A percentile compares a stretch with the other conserved stretches of the same genome.
phyloP scores from a whole-genome alignment of 2,113 vertebrate species.

The Neodon shergylaensis region DNA sequence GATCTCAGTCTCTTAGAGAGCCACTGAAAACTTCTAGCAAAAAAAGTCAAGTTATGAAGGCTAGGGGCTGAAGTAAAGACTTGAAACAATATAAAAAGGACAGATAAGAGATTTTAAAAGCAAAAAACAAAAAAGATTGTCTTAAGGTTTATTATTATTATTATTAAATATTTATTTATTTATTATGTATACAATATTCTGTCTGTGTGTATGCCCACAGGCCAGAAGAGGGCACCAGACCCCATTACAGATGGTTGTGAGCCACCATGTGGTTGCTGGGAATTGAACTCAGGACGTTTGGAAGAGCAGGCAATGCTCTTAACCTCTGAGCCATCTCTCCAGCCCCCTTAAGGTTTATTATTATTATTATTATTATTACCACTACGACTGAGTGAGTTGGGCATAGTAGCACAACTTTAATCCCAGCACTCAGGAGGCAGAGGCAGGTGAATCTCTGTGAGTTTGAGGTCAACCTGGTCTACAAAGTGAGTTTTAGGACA shows the following conservation, averaged over 20 bases:
- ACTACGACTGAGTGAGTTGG: not conserved
- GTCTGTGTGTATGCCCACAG: no score
- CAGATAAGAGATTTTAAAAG: not conserved
- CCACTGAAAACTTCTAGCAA: constrained; percentile 28
- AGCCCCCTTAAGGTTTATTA: no score
- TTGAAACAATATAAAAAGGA: constrained; percentile 41
- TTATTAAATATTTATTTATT: no score
- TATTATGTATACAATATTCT: no score
- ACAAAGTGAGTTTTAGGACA: not conserved
- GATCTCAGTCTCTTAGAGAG: not conserved
- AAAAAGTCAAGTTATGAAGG: not conserved
- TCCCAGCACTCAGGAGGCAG: not conserved
- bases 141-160: not conserved
- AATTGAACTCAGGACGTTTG: no score
- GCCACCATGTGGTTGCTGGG: no score
- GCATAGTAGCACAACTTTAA: not conserved
- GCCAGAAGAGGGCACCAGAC: no score
- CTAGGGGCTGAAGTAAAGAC: constrained; percentile 37
- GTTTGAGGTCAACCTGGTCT: not conserved
- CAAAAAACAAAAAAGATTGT: not conserved
- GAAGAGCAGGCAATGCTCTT: no score
- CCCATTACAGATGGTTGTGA: no score
- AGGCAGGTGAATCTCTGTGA: not conserved
- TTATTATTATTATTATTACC: not conserved
- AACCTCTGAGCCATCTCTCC: no score